These are phyloP conservation scores for Macaria notata DNA, from an alignment of 2,888 invertebrate species.

Conservation along the genomic window DNA sequence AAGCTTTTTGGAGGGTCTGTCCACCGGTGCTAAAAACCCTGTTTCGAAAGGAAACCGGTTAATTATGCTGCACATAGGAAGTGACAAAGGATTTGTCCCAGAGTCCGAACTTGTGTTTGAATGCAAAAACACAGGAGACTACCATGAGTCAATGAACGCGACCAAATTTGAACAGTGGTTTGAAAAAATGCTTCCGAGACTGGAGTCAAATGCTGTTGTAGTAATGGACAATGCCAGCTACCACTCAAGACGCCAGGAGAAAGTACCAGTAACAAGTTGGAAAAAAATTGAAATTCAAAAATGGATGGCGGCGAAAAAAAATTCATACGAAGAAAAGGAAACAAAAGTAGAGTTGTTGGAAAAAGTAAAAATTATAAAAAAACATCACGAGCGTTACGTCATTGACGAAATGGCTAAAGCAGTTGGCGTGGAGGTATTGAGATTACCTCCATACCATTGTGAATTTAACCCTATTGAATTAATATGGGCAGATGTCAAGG, in stretches of 20 bases:
- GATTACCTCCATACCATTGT: conserved; percentile 8
- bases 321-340: conserved; percentile 6
- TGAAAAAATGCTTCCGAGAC: conserved; percentile 1
- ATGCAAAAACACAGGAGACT: neutral
- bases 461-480: conserved; percentile 1
- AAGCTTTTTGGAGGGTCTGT: neutral
- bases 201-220: neutral
- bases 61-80: neutral
- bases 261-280: conserved; percentile 4
- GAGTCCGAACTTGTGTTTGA: neutral
- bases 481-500: too few relatives aligned
- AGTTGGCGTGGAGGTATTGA: conserved; percentile 3
- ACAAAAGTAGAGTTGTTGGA: conserved; percentile 2
- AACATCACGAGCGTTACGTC: conserved; percentile 7
- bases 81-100: neutral
- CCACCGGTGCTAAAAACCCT: neutral
- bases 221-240: conserved; percentile 20
- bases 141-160: conserved; percentile 1
- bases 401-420: conserved; percentile 10
- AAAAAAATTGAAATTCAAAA: conserved; percentile 10
- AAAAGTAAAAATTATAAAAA: conserved; percentile 10
- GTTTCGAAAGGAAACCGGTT: neutral
- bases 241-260: conserved; percentile 14
- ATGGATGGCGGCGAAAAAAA: conserved; percentile 11
- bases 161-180: conserved; percentile 3